Evolutionary conservation across 2,113 vertebrate genomes (phyloP).

Genomic region (Paracanthobrama guichenoti): DNA sequence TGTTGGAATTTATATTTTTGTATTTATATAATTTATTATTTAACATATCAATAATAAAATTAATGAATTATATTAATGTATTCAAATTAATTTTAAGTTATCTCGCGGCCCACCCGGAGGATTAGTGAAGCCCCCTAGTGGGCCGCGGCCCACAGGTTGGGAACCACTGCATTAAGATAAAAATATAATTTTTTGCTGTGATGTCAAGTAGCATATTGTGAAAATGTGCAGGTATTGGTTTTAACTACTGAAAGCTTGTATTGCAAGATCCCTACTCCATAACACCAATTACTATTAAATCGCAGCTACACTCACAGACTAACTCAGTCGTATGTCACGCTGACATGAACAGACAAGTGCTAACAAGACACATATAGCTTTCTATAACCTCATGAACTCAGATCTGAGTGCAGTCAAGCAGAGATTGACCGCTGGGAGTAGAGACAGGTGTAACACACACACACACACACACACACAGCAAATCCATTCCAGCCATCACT

Average conservation of each 20-base stretch:
- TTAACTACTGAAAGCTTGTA: neutral
- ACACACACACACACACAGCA: neutral
- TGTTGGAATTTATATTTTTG: no score
- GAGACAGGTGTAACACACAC: neutral
- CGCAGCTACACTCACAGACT: neutral
- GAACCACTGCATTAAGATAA: no score
- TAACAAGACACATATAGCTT: slow-evolving; percentile 19
- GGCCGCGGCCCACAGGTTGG: no score
- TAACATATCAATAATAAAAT: no score
- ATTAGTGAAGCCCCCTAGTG: no score
- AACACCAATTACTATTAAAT: neutral
- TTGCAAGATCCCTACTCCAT: neutral
- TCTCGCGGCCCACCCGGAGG: no score
- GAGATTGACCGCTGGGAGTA: slow-evolving; percentile 5
- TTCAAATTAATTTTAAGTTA: no score
- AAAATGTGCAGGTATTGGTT: neutral
- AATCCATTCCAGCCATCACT: neutral
- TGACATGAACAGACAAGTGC: slow-evolving; percentile 26
- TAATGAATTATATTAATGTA: no score
- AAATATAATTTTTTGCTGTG: neutral
- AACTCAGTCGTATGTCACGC: neutral
- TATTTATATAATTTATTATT: no score
- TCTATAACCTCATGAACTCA: slow-evolving; percentile 15
- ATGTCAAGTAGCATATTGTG: neutral
- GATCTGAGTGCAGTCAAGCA: slow-evolving; percentile 21